Evolutionary conservation across 2,113 vertebrate species (phyloP), one percentile per base, ranked within the genome.

Genomic region (Coracopsis vasa): DNA sequence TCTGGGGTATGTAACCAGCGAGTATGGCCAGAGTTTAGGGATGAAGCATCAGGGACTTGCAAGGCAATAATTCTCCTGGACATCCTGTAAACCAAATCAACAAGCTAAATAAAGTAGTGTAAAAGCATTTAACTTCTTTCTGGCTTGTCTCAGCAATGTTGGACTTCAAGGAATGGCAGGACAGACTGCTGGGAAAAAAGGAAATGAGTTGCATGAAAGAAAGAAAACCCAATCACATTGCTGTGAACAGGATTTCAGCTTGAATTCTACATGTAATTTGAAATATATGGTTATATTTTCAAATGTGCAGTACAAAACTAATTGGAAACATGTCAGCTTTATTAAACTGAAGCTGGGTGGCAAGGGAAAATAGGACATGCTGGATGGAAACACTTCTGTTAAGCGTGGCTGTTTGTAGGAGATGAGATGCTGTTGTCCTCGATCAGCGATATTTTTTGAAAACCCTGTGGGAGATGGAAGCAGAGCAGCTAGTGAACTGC

Each of bases 391-490:
- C 19, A 16, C 31, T 31, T 20, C 27, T 62, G 64, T 39, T 51
- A 41, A 50, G 58, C 4, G 4, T 3, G 8, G 13, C 29, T 80
- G 23, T 41, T 65, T 33, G 48, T 3, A 74, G 28, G 50, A 47
- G 23, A 44, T 37, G 48, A 83, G 60, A 42, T 69, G 65, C 41
- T 61, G 44, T n/a, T 2, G 2, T 8, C 44, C 41, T 53, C 2
- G 0, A 7, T 33, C 0, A 0, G 12, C 0, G 2, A 42, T 18
- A 19, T n/a, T 84, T 61, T 16, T n/a, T 47, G 35, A 54, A 89
- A 92, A 64, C 3, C n/a, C 41, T 25, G 2, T 1, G 2, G 42
- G 20, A 9, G n/a, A 67, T 69, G 35, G 54, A 67, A 86, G 48
- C 9, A 62, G 94, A 89, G 15, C 6, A 5, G 53, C 25, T 23